Conservation (phyloP, 2,888 invertebrate species). For the Geophilus truncorum region DNA sequence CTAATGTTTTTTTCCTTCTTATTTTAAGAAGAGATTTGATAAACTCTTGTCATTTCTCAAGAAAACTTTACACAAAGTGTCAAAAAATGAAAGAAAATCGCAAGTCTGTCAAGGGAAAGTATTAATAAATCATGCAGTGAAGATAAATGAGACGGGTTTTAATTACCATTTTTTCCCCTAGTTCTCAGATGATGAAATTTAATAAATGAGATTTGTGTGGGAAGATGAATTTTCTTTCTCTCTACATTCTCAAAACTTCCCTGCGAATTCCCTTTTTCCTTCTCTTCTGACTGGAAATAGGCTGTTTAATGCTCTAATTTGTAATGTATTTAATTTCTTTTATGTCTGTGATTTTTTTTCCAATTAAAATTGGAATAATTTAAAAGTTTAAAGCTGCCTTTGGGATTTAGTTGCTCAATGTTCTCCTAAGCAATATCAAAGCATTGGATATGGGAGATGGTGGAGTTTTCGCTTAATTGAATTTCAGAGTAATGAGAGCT, state of each 20-base stretch:
- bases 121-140: slow-evolving; percentile 21
- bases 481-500: neutral
- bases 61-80: neutral
- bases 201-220: neutral
- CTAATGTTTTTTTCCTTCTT: too few relatives aligned
- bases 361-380: neutral
- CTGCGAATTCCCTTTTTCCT: neutral
- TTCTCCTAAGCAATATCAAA: neutral
- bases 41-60: slow-evolving; percentile 12
- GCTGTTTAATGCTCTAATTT: neutral
- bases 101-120: neutral
- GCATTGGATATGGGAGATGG: neutral
- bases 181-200: neutral
- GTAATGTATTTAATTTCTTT: neutral
- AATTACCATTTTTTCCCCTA: neutral
- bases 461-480: neutral
- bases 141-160: neutral
- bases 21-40: neutral
- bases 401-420: neutral
- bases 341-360: neutral
- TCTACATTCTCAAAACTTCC: too few relatives aligned
- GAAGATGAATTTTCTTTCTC: too few relatives aligned
- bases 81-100: neutral
- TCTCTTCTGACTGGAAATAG: neutral
- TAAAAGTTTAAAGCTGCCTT: neutral